Base-by-base conservation (phyloP, 2,888 invertebrate species). In the Malacosoma neustria region DNA sequence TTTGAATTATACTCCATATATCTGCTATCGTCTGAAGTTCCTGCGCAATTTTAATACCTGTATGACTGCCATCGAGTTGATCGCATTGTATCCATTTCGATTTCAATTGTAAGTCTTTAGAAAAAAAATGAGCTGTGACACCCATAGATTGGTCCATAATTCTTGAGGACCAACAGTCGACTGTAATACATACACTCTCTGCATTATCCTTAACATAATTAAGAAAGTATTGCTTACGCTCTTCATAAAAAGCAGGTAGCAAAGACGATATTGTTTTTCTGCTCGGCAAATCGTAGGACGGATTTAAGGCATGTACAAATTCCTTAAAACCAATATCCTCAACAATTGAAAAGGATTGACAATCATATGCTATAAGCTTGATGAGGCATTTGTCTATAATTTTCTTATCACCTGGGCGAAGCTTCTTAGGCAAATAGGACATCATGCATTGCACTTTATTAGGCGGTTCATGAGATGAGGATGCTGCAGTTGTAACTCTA, bases 301-400 rank as follows among this genome's bases (percentile, higher is more conserved):
- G 36, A 38, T 41, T 38, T 31, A 38, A 34, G 29, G 36, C 38
- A 32, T 38, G 36, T 29, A 38, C 36, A 38, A 41, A 41, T 30
- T 38, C 36, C 29, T 13, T 41, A 13, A 41, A 41, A 31, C 38
- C 38, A 34, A 29, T 34, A 41, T 41, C 36, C 30, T 41, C 32
- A 11, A 39, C 39, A 11, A 36, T 39, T 13, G 22, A 22, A 34
- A 38, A 38, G 11, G 35, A 32, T 36, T 37, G 40, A 14, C 33
- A 36, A 32, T 40, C 37, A 11, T 36, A 36, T 22, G 36, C 34
- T 34, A 40, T 40, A 22, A 40, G 14, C 11, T 37, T 33, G 34
- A 40, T 29, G 14, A 40, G 32, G 36, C 35, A 40, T 34, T 37
- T 37, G 29, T 37, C 35, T 32, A 32, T 34, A 13, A 31, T 29